Evolutionary conservation across 2,888 invertebrate genomes (phyloP).

Genomic region (Cephus pulcher): DNA sequence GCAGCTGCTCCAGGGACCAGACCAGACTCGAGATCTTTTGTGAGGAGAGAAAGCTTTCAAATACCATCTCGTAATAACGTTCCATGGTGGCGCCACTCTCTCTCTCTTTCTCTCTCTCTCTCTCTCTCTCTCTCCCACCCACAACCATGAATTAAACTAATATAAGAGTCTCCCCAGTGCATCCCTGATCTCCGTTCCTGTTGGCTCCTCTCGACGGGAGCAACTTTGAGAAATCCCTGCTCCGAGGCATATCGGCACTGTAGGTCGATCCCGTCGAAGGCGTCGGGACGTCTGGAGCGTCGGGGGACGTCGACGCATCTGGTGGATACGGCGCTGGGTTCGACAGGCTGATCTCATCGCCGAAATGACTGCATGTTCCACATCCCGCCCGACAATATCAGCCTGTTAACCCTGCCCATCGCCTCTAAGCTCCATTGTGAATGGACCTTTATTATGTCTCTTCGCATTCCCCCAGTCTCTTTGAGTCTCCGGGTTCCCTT

Average conservation of each 20-base stretch:
- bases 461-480: not conserved
- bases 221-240: not conserved
- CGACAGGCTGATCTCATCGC: slow-evolving; percentile 68
- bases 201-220: not conserved
- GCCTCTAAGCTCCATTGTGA: slow-evolving; percentile 2
- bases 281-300: not conserved
- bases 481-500: not conserved
- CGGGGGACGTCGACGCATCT: not conserved
- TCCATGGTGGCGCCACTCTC: not conserved
- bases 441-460: not conserved
- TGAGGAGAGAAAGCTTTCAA: not conserved
- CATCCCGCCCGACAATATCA: slow-evolving; percentile 66
- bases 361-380: slow-evolving; percentile 63
- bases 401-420: slow-evolving; percentile 65
- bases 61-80: not conserved
- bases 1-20: not conserved
- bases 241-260: not conserved
- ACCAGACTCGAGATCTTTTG: not conserved
- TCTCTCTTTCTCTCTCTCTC: not conserved
- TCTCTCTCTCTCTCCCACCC: not conserved
- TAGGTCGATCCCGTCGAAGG: not conserved
- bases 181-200: not conserved
- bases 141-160: not conserved
- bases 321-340: slow-evolving; percentile 59
- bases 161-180: not conserved